phyloP scores from a whole-genome alignment of 2,797 vertebrate genomes.

The Spizella passerina region DNA sequence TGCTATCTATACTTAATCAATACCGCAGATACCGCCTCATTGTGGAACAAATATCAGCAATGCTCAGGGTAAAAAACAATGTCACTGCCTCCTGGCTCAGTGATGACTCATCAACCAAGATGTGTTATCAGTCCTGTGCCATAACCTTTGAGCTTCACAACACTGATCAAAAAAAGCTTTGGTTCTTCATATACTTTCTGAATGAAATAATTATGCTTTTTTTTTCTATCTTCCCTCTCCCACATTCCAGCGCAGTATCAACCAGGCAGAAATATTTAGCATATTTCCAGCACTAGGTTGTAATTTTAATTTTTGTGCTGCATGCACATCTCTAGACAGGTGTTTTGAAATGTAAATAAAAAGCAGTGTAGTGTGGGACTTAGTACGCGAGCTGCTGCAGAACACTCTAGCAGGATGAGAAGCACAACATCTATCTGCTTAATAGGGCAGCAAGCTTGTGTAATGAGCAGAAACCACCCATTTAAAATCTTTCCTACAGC shows the following conservation, averaged over 20 bases:
- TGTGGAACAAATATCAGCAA: background rate
- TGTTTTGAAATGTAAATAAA: conserved; percentile 43
- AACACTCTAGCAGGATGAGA: background rate
- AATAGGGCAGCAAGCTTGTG: background rate
- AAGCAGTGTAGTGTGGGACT: background rate
- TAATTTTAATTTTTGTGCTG: conserved; percentile 1
- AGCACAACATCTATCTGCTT: background rate
- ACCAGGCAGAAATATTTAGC: conserved; percentile 4
- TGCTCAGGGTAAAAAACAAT: background rate
- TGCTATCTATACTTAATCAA: background rate
- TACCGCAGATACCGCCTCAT: background rate
- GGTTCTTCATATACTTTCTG: background rate
- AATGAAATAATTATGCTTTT: background rate
- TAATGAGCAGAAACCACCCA: background rate
- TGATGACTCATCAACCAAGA: background rate
- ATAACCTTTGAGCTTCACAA: background rate
- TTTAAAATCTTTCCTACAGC: conserved; percentile 3
- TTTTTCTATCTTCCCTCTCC: background rate
- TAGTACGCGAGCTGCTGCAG: background rate
- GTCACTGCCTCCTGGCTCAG: background rate
- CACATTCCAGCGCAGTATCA: background rate
- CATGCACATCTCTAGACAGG: background rate
- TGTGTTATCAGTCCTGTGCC: background rate
- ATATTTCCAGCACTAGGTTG: background rate
- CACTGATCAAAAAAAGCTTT: background rate